Conservation (phyloP, 2,797 vertebrate species). For the Tokudaia muenninki region DNA sequence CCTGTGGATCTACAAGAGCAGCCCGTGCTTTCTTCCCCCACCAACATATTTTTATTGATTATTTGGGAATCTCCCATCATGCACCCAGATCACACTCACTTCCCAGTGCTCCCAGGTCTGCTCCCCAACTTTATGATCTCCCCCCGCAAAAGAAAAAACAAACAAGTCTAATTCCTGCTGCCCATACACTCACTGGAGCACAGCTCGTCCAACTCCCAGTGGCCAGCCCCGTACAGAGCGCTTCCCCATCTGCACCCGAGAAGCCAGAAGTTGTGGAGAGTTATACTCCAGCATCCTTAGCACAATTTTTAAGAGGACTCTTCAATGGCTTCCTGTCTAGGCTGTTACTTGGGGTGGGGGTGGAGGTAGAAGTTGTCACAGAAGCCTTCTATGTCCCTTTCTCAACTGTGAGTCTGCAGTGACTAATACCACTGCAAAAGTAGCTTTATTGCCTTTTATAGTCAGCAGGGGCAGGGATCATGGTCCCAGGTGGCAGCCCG, state of each 20-base stretch:
- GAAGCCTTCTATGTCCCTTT: not conserved
- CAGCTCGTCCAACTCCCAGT: too few species aligned
- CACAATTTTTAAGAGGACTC: not conserved
- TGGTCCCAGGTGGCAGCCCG: not conserved
- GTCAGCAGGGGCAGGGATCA: not conserved
- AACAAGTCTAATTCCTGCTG: not conserved
- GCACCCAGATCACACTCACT: not conserved
- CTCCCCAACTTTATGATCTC: not conserved
- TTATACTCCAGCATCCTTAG: too few species aligned
- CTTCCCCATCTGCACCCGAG: not conserved
- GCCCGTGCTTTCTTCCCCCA: not conserved
- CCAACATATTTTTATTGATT: not conserved
- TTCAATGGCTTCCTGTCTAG: not conserved
- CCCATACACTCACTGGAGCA: not conserved
- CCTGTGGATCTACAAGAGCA: not conserved
- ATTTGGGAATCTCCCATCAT: not conserved
- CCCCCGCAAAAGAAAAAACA: not conserved
- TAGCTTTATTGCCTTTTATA: not conserved
- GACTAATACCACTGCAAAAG: not conserved
- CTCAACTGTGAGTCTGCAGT: not conserved
- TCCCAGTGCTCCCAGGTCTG: not conserved
- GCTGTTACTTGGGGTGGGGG: not conserved
- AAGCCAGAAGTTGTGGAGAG: not conserved
- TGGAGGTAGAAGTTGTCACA: too few species aligned
- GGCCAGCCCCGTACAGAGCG: not conserved